Evolutionary conservation across 2,888 invertebrate genomes (phyloP), one percentile per base, ranked within the genome.

Genomic region (Chymomyza fuscimana): DNA sequence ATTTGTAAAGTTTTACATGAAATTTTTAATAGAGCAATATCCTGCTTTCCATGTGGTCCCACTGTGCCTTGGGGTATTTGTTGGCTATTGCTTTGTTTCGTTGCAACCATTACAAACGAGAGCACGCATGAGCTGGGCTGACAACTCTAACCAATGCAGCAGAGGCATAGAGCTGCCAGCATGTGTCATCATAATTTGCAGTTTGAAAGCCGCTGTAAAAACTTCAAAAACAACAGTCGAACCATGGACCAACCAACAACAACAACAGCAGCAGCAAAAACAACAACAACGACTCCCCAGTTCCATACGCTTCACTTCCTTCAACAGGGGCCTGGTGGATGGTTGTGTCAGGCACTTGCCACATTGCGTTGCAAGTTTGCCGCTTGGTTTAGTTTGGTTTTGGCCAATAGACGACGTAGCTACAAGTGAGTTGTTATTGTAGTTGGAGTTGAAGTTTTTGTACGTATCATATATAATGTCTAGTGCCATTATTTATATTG

Each of bases 401-500:
- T 60, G 32, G 60, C 36, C 60, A 58, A 15, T 32, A 60, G 32
- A 36, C 32, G 32, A 32, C 32, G 9, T 40, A 36, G 60, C 60
- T 60, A 60, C 60, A 60, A 60, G 60, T 60, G 60, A 32, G 60
- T 36, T 60, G 60, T 60, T 60, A 9, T 60, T 60, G n/a, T 60
- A 36, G 40, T 15, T 60, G 29, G n/a, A 15, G 60, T 29, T 29
- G 10, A 5, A 58, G 25, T 58, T 22, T 22, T 22, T 54, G 19
- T 54, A 22, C 54, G 22, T 54, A 54, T 32, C 32, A 7, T 32
- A 5, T 9, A 32, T 19, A 22, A 19, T 56, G 51, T 67, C 70
- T 69, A 40, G 52, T 70, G 70, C 19, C 69, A 72, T 83, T 77
- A 77, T 68, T 71, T 73, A 73, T 80, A 77, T 69, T 65, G 75